Evolutionary conservation across 2,888 invertebrate species (phyloP).

Genomic region (Mesopsocus fuscifrons): DNA sequence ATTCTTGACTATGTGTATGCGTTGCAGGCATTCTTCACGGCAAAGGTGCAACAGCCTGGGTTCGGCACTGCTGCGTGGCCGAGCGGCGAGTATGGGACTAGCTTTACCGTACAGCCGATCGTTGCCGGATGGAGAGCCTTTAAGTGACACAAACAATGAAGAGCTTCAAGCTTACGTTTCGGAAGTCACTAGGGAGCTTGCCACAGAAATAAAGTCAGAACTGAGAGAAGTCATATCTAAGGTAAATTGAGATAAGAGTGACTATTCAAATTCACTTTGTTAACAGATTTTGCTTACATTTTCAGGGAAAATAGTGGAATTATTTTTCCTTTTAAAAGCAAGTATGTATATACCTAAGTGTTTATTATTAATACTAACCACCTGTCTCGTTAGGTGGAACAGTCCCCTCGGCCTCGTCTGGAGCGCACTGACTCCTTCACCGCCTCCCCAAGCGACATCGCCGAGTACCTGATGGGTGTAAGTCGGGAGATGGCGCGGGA

Average conservation of each 20-base stretch:
- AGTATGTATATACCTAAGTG: no score
- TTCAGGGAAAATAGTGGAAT: no score
- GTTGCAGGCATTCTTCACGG: background rate
- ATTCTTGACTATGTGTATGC: no score
- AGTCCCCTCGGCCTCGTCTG: background rate
- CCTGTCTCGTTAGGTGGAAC: background rate
- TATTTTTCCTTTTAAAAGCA: no score
- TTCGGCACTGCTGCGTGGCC: slow-evolving; percentile 30
- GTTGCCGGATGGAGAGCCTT: slow-evolving; percentile 3
- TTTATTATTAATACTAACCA: no score
- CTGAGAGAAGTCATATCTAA: slow-evolving; percentile 60
- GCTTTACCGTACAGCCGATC: slow-evolving; percentile 18
- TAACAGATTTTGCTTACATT: no score
- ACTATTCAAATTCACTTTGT: no score
- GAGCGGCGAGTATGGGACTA: slow-evolving; percentile 41
- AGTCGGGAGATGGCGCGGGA: slow-evolving; percentile 61
- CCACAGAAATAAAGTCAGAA: slow-evolving; percentile 65
- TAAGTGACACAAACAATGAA: slow-evolving; percentile 25
- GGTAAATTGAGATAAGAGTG: slow-evolving; percentile 65
- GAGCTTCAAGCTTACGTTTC: slow-evolving; percentile 56
- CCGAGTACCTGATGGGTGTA: slow-evolving; percentile 57
- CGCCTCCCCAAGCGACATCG: slow-evolving; percentile 53
- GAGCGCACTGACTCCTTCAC: slow-evolving; percentile 2
- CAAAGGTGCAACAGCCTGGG: slow-evolving; percentile 47
- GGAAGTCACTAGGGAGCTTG: slow-evolving; percentile 57